Evolutionary conservation across 1,140 invertebrate genomes (phyloP), one percentile per base, ranked within the genome.

Genomic region (Semibalanus balanoides): DNA sequence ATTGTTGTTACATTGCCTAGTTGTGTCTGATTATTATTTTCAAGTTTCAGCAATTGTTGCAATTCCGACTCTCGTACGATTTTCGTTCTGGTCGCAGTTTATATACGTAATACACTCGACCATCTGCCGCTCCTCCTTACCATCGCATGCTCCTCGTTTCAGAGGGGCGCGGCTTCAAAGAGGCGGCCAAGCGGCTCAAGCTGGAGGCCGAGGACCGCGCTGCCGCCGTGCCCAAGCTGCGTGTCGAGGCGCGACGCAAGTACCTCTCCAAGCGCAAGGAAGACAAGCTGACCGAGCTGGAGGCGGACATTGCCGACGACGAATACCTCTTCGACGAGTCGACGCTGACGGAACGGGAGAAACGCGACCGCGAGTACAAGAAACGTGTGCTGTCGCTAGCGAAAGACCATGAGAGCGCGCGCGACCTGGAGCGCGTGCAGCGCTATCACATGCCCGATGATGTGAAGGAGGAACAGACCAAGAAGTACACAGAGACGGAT

Each of bases 201-300:
- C 82, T 97, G 77, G 93, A 96, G 85, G 87, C 89, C 69, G 89
- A 94, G 80, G 92, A 95, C 81, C 86, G 91, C 76, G 91, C 94
- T 74, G 92, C 93, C 84, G 87, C 97, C 73, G 86, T 98, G 72
- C 94, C 95, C 25, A 91, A 92, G 80, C 82, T 99, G 19, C 86
- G 97, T 74, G 86, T 96, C 29, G 92, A 98, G 83, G 98, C 96
- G 0, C 88, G 97, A 43, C 86, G 95, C 75, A 92, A 95, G 82
- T 99, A 99, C 85, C 87, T 99, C 77, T 91, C 93, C 79, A 99
- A 98, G 84, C 87, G 97, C 75, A 96, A 98, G 86, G 92, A 93
- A 75, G 96, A 99, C 81, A 99, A 99, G 87, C 88, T 99, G 69
- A 87, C 90, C n/a, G 96, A 99, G 83, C 85, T 99, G 64, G 96